Evolutionary conservation across 2,888 invertebrate genomes (phyloP).

Genomic region (Cheilosia grossa): DNA sequence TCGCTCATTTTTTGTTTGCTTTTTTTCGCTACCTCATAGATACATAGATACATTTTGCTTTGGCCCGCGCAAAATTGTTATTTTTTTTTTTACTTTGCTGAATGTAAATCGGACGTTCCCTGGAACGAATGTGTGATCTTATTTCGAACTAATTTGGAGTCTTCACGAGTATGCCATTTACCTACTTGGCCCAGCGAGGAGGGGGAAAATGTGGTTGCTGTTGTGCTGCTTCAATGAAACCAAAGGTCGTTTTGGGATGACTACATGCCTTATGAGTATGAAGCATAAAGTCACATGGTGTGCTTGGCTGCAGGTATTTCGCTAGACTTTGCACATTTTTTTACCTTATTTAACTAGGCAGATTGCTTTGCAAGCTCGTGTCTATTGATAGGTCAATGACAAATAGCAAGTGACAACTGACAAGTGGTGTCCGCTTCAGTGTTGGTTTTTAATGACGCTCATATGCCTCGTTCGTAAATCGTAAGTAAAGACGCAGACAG

Average conservation of each 20-base stretch:
- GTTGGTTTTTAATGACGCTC: conserved; percentile 16
- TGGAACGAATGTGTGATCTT: conserved; percentile 26
- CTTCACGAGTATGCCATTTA: conserved; percentile 9
- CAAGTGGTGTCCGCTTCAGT: background rate
- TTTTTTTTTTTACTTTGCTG: background rate
- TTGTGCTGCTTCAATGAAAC: conserved; percentile 1
- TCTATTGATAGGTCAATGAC: conserved; percentile 33
- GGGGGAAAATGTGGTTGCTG: background rate
- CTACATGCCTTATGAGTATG: background rate
- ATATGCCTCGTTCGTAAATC: conserved; percentile 6
- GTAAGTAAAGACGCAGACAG: conserved; percentile 7
- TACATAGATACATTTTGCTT: conserved; percentile 6
- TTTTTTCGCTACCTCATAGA: background rate
- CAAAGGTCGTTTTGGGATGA: conserved; percentile 30
- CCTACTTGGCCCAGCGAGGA: background rate
- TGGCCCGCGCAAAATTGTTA: conserved; percentile 27
- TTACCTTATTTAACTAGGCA: conserved; percentile 1
- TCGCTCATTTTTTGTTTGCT: background rate
- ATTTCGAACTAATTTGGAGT: conserved; percentile 36
- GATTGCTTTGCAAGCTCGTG: conserved; percentile 4
- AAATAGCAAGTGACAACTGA: background rate
- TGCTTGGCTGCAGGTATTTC: conserved; percentile 15
- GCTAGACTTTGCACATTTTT: conserved; percentile 1
- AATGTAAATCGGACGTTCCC: conserved; percentile 7
- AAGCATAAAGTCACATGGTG: conserved; percentile 45